These are phyloP conservation scores for Saccostrea echinata DNA, from an alignment of 1,140 invertebrate genomes.

Conservation along the genomic window DNA sequence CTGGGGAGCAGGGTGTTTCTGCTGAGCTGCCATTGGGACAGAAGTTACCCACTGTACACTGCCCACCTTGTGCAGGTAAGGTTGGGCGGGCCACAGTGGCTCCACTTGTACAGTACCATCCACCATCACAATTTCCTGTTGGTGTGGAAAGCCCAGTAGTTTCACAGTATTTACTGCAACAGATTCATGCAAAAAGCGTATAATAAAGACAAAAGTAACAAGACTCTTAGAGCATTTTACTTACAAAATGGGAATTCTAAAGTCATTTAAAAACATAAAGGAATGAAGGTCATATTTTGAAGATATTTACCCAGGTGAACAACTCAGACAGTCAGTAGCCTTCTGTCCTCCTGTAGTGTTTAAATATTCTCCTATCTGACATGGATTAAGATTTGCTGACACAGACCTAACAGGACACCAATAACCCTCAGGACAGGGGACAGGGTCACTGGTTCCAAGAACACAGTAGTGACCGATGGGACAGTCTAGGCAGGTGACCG, in stretches of 20 bases:
- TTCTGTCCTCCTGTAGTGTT: constrained; percentile 68
- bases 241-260: background rate
- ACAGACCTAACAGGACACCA: constrained; percentile 62
- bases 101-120: constrained; percentile 74
- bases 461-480: constrained; percentile 75
- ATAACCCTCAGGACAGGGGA: constrained; percentile 73
- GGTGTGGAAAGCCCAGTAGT: constrained; percentile 68
- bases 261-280: background rate
- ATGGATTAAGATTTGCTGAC: constrained; percentile 61
- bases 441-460: constrained; percentile 68
- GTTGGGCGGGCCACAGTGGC: constrained; percentile 63
- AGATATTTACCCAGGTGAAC: constrained; percentile 71
- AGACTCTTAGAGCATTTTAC: background rate
- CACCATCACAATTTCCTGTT: constrained; percentile 72
- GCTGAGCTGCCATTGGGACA: constrained; percentile 73
- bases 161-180: constrained; percentile 73
- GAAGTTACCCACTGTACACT: constrained; percentile 73
- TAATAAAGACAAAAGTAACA: background rate
- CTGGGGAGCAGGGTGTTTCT: constrained; percentile 72
- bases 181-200: background rate
- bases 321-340: constrained; percentile 64
- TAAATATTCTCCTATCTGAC: constrained; percentile 74
- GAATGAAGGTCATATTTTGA: background rate
- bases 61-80: constrained; percentile 65
- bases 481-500: constrained; percentile 66